Percentiles rank a stretch among this genome's conserved stretches.
Conservation (phyloP, 2,797 vertebrate genomes). For the Macropus fuliginosus region DNA sequence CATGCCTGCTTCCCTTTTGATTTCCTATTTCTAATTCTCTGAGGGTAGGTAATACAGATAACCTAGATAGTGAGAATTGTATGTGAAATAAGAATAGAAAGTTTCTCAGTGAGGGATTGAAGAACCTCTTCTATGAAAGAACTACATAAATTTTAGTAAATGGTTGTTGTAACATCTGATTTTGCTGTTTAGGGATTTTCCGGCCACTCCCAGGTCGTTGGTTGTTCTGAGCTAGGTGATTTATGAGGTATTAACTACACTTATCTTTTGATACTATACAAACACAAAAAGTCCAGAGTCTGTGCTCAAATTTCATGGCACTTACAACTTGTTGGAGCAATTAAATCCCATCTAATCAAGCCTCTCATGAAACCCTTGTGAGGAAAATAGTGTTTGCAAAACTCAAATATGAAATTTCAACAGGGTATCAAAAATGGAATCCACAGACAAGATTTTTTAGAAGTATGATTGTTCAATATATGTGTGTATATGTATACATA, state of each 20-base stretch:
- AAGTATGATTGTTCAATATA: neutral
- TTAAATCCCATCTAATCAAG: neutral
- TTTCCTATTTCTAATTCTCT: neutral
- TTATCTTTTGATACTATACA: neutral
- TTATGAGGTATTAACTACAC: neutral
- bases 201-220: neutral
- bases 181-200: neutral
- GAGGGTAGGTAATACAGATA: neutral
- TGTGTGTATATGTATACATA: neutral
- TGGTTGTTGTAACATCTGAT: neutral
- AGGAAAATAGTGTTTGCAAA: neutral
- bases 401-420: neutral
- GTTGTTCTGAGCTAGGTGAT: neutral
- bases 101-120: neutral
- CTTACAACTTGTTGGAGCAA: neutral
- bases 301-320: neutral
- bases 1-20: neutral
- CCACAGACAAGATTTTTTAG: neutral
- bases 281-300: neutral
- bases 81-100: neutral
- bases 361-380: neutral
- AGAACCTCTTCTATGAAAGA: neutral
- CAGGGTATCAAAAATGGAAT: neutral
- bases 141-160: neutral
- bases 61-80: neutral